Base-by-base conservation (phyloP, 2,113 vertebrate species). In the Takifugu flavidus region DNA sequence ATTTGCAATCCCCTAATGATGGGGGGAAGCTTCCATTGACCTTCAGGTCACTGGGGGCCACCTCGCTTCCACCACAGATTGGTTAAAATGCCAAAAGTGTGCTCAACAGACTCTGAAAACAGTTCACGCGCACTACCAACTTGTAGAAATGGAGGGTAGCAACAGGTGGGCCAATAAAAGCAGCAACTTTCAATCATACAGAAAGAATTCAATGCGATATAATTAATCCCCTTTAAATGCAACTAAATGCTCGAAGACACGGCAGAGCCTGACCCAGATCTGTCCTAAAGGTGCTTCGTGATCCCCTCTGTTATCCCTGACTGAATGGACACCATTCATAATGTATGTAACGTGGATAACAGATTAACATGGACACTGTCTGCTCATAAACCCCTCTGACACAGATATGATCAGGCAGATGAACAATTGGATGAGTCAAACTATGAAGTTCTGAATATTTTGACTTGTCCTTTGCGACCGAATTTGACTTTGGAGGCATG, bases 161-260 rank as follows among this genome's bases (percentile, higher is more conserved):
- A 39, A 39, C 34, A 39, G 34, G 34, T 10, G 34, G 34, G 4
- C 8, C 8, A 39, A 11, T 11, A 39, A 39, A 39, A 10, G 34
- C 34, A 39, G 34, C 29, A 6, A 39, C 34, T 39, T 10, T 39
- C 4, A 39, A 39, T 10, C 34, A 39, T 39, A 39, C 34, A 39
- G 34, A 39, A 39, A 39, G 34, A 39, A 39, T 39, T 39, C 34
- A 39, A 39, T 11, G 53, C 72, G 6, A 7, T 52, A 39, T 61
- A 42, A 77, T 82, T 60, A 73, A 75, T 77, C 56, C 50, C 52
- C 71, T 75, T 56, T 77, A 78, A 79, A 78, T 75, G 62, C 46
- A 61, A 28, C 53, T 53, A 57, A 74, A 74, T 63, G 61, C 62
- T 56, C 13, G 2, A 56, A 67, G 76, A 46, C 47, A 20, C 68